phyloP scores from a whole-genome alignment of 2,113 vertebrate species.

The Ophthalmolycus amberensis region DNA sequence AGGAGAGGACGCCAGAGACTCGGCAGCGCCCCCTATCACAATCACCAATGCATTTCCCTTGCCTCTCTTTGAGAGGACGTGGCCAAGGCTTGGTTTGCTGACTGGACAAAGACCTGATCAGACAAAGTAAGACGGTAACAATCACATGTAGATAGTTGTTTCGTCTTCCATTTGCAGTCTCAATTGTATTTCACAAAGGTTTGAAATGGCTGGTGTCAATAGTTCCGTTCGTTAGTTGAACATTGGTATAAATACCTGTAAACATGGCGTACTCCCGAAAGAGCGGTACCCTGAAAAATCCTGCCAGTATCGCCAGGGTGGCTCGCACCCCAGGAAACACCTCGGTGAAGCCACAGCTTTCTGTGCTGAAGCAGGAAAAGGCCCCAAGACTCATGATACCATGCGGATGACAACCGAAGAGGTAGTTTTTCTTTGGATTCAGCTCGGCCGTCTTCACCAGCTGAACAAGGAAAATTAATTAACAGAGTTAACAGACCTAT shows the following conservation, averaged over 20 bases:
- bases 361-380: constrained; percentile 81
- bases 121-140: constrained; percentile 27
- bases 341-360: constrained; percentile 71
- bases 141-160: not conserved
- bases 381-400: constrained; percentile 82
- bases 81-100: constrained; percentile 79
- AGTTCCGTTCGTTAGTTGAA: not conserved
- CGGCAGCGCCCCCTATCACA: constrained; percentile 83
- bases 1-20: constrained; percentile 79
- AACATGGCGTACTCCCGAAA: constrained; percentile 83
- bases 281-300: constrained; percentile 82
- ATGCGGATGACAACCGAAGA: constrained; percentile 86
- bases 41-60: constrained; percentile 85
- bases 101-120: constrained; percentile 80
- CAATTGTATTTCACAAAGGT: not conserved
- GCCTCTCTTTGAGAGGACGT: constrained; percentile 78
- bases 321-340: constrained; percentile 80
- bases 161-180: not conserved
- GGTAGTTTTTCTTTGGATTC: constrained; percentile 82
- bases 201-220: not conserved
- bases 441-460: constrained; percentile 86
- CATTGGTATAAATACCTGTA: constrained; percentile 67
- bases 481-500: not conserved
- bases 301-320: constrained; percentile 52
- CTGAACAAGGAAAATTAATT: constrained; percentile 63